Conservation (phyloP, 2,797 vertebrate species). For the Microcaecilia unicolor region DNA sequence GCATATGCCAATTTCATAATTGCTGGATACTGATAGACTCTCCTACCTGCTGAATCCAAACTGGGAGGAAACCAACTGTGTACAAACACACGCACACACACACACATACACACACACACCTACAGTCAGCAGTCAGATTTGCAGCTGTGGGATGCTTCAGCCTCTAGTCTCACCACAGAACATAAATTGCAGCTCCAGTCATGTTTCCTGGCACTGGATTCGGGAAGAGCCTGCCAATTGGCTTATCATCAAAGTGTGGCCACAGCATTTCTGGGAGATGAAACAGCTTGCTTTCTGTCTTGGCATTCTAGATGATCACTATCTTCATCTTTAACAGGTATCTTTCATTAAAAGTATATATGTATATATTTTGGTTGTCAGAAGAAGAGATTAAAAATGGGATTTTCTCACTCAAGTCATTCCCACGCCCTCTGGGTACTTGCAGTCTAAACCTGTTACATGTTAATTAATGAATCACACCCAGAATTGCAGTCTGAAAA, state of each 20-base stretch:
- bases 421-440: conserved; percentile 52
- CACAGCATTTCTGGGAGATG: conserved; percentile 54
- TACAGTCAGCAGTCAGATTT: conserved; percentile 83
- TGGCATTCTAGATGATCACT: conserved; percentile 36
- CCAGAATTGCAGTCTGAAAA: conserved; percentile 49
- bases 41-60: conserved; percentile 85
- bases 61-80: conserved; percentile 65
- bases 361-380: conserved; percentile 37
- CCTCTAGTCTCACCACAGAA: conserved; percentile 55
- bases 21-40: conserved; percentile 96
- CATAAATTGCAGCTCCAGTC: conserved; percentile 66
- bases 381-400: conserved; percentile 35
- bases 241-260: conserved; percentile 58
- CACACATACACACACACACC: conserved; percentile 39
- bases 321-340: conserved; percentile 49
- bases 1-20: conserved; percentile 97
- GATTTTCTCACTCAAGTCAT: conserved; percentile 41
- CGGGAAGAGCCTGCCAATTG: conserved; percentile 59
- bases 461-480: conserved; percentile 58
- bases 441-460: conserved; percentile 54
- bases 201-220: conserved; percentile 49
- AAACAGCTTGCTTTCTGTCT: conserved; percentile 47
- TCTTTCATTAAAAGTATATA: conserved; percentile 42
- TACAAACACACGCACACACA: too few relatives aligned
- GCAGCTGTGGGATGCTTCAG: conserved; percentile 79